Evolutionary conservation across 1,140 invertebrate genomes (phyloP), one percentile per base, ranked within the genome.

Genomic region (Tribolium madens): DNA sequence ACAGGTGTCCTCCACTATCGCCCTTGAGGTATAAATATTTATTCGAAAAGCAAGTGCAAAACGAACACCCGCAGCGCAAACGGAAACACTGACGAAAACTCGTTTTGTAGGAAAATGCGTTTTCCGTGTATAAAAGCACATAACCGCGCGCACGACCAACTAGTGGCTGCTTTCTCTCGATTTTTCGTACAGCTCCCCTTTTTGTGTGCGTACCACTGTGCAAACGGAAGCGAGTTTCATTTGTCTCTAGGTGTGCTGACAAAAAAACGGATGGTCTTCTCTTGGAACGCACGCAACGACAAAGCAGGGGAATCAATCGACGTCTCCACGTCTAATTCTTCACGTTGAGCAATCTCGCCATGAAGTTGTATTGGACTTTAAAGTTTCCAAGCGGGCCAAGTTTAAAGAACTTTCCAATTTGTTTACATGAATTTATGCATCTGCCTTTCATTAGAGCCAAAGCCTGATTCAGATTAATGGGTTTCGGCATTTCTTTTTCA

Each of bases 71-170:
- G 6, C 10, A 57, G 52, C 14, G n/a, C 50, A 14, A 53, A 53
- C 50, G 14, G 50, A 53, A 15, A 15, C 48, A 15, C 14, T 15
- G 9, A 47, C 64, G 73, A 77, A 77, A 17, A 26, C 60, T 57
- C 31, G 76, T 53, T 77, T 75, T 33, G 52, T 68, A 76, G 64
- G 77, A 68, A 76, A 78, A 78, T 78, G 77, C 77, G 70, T 78
- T 76, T 78, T 78, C 74, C 77, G 75, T 78, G 77, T 78, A 70
- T 52, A 71, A 72, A 68, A 73, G 52, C 64, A 73, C 77, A 74
- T 60, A 75, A 68, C 73, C 75, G 77, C 3, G 21, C 72, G 71
- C 60, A 78, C 46, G 73, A 70, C 60, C 50, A 53, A 53, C 50
- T 53, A 17, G 50, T 53, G 50, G 52, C 17, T 26, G 52, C 17